These are phyloP conservation scores for Gryon sp. DNA, from an alignment of 1,140 invertebrate species.

Conservation along the genomic window DNA sequence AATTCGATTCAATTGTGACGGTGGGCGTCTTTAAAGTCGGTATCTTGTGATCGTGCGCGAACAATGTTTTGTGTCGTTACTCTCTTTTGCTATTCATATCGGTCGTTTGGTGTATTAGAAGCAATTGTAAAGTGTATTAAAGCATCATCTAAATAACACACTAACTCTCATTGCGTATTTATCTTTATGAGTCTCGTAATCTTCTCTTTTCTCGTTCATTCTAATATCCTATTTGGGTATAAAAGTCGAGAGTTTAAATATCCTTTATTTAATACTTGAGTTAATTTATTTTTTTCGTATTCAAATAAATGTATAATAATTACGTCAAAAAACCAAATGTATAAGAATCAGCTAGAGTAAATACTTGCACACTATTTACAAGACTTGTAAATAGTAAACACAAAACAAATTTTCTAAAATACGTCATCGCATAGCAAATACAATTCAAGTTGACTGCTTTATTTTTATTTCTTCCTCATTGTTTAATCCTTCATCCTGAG, in stretches of 20 bases:
- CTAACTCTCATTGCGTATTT: conserved; percentile 37
- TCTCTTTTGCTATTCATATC: conserved; percentile 21
- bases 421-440: too few relatives aligned
- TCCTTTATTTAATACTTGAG: too few relatives aligned
- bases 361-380: too few relatives aligned
- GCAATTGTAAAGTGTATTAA: conserved; percentile 34
- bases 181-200: conserved; percentile 46
- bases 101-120: conserved; percentile 8
- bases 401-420: too few relatives aligned
- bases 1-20: conserved; percentile 16
- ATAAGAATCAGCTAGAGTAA: too few relatives aligned
- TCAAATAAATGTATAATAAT: too few relatives aligned
- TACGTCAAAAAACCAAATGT: too few relatives aligned
- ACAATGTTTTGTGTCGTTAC: conserved; percentile 9
- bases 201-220: conserved; percentile 41
- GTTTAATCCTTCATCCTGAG: conserved; percentile 5
- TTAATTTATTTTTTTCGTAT: too few relatives aligned
- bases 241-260: too few relatives aligned
- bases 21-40: neutral
- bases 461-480: neutral
- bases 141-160: conserved; percentile 22
- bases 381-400: too few relatives aligned
- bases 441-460: too few relatives aligned
- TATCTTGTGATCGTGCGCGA: conserved; percentile 1
- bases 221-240: neutral